Evolutionary conservation across 2,797 vertebrate genomes (phyloP).

Genomic region (Diceros bicornis): DNA sequence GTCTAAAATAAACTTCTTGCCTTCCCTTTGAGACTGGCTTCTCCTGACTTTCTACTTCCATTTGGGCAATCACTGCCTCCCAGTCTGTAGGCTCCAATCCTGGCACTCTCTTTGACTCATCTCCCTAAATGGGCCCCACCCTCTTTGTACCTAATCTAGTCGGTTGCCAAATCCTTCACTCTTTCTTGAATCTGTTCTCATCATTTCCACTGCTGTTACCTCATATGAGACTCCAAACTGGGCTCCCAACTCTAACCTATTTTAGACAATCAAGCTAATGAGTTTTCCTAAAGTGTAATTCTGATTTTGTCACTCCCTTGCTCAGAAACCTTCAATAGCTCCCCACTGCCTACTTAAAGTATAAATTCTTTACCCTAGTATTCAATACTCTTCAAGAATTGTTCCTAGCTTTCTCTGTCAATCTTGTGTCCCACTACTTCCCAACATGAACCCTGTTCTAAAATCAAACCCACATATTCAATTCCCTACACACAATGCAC

Average conservation of each 20-base stretch:
- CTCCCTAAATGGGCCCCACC: constrained; percentile 34
- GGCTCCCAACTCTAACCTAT: constrained; percentile 25
- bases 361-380: constrained; percentile 15
- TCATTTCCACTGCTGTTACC: not conserved
- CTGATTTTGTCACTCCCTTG: constrained; percentile 40
- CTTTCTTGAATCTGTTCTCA: constrained; percentile 39
- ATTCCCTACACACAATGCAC: not conserved
- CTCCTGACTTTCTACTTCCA: constrained; percentile 65
- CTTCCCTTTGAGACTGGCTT: constrained; percentile 20
- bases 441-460: not conserved
- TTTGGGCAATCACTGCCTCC: not conserved
- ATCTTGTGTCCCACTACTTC: constrained; percentile 29
- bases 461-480: constrained; percentile 40
- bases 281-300: constrained; percentile 30
- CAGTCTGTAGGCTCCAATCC: not conserved
- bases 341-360: not conserved
- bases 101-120: constrained; percentile 35
- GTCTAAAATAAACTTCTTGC: not conserved
- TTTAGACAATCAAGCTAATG: constrained; percentile 52
- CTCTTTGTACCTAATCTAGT: constrained; percentile 38
- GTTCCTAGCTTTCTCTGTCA: not conserved
- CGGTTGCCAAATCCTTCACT: constrained; percentile 23
- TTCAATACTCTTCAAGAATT: not conserved
- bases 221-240: not conserved
- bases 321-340: constrained; percentile 52